These are phyloP conservation scores for Sesia apiformis DNA, from an alignment of 2,888 invertebrate species.

Conservation along the genomic window DNA sequence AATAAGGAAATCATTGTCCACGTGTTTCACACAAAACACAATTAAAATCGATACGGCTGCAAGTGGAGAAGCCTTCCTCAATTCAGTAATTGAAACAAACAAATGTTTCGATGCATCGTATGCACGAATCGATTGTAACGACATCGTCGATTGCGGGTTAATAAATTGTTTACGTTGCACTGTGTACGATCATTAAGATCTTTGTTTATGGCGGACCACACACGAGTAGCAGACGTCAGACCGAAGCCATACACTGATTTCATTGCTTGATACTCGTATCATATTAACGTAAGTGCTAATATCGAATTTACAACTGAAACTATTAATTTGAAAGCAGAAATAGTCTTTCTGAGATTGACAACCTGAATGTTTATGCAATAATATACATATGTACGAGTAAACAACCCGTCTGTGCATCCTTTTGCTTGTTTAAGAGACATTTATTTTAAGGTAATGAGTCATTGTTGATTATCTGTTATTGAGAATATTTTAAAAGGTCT, in stretches of 20 bases:
- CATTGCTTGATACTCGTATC: constrained; percentile 70
- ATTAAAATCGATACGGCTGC: constrained; percentile 39
- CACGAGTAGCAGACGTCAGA: constrained; percentile 50
- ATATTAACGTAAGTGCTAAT: constrained; percentile 23
- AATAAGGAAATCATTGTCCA: background rate
- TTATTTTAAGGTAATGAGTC: too few species aligned
- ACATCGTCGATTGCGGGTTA: constrained; percentile 55
- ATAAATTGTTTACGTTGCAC: constrained; percentile 62
- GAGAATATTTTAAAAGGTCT: too few species aligned
- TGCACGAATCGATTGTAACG: constrained; percentile 54
- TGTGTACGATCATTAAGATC: constrained; percentile 58
- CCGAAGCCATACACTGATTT: constrained; percentile 55
- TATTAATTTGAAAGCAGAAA: constrained; percentile 2
- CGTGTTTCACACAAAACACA: constrained; percentile 20
- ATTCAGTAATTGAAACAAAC: constrained; percentile 25
- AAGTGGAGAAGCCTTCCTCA: constrained; percentile 31
- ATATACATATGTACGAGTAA: too few species aligned
- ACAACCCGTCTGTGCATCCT: too few species aligned
- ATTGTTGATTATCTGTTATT: too few species aligned
- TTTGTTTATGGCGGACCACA: constrained; percentile 68
- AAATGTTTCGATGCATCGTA: constrained; percentile 38
- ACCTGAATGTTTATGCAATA: background rate
- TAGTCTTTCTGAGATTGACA: background rate
- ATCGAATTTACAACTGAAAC: constrained; percentile 44
- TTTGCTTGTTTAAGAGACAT: too few species aligned